Evolutionary conservation across 2,797 vertebrate genomes (phyloP), one percentile per base, ranked within the genome.

Genomic region (Coranthus polyacanthus): DNA sequence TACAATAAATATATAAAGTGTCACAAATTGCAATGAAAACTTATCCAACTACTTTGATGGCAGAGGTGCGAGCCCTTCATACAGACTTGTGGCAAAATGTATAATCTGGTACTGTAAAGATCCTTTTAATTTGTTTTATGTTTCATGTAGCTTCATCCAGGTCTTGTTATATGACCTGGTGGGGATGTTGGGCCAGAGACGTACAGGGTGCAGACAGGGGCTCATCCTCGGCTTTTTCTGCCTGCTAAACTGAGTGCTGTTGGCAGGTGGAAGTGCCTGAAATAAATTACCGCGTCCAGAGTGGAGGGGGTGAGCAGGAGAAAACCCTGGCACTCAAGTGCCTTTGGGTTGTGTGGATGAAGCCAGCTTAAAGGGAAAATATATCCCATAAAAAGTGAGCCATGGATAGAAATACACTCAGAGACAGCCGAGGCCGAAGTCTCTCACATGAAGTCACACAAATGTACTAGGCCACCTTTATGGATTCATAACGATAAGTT

Each of bases 211-310:
- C 64, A 85, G 84, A 89, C 84, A 78, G 76, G 66, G 73, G 63
- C 66, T 72, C 83, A 77, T 85, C 82, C 76, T 79, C 64, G 6
- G 60, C 68, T 75, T 83, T 74, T 78, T 79, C 79, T 42, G 44
- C 82, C 85, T 88, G 87, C 82, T 76, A 69, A 39, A 55, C 83
- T 92, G 89, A 93, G 84, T 58, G 52, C 81, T 86, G 81, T 76
- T 85, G 86, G 90, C 92, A 93, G 92, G 89, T 93, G 92, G 85
- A 86, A 84, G 68, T 67, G 82, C 89, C 83, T 87, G 84, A 92
- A 92, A 92, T 93, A 93, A 86, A 90, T 88, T 7, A 79, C 82
- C 45, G 4, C 83, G 81, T 70, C 54, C 76, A 26, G 53, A 50
- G 26, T 21, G 60, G 65, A 52, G 55, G 49, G 70, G 72, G 22